Base-by-base conservation (phyloP, 2,113 vertebrate species). In the Felis chaus region DNA sequence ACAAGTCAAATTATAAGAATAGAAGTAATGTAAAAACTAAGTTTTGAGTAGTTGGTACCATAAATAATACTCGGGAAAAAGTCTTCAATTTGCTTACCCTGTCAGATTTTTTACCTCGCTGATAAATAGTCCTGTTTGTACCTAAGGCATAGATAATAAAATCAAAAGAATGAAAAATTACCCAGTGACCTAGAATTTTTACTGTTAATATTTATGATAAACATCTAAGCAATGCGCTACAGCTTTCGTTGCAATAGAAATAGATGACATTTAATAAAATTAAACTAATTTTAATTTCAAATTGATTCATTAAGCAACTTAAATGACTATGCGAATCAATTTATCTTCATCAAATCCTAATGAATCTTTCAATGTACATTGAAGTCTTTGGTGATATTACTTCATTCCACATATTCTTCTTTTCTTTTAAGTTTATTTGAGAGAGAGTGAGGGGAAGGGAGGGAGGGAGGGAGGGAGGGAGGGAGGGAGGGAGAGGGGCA, bases 271-370 rank as follows among this genome's bases (percentile, higher is more conserved):
- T 89, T 92, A 80, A 18, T 68, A 7, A 23, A 96, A 81, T 92
- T 57, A 69, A 91, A 78, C 5, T 57, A 92, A 88, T 92, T 89
- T 89, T 89, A 92, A 80, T 92, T 89, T 25, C 29, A 91, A 76
- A 55, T 91, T 23, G 71, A 39, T 29, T 96, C 29, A 71, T 87
- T 82, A 91, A 71, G 23, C 74, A 91, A 94, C 29, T 41, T 81
- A 66, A 95, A 39, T 45, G 10, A 25, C 12, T 71, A 73, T 85
- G 31, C 41, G 18, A 88, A 66, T 50, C 23, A 83, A 94, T 90
- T 94, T 93, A 4, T 76, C 65, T 93, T 85, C 50, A 86, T 63
- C 27, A 93, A 90, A 81, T 71, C 7, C 48, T 86, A 89, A 57
- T 66, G 50, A 88, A 66, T 76, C 31, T 55, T 91, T 61, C 10